phyloP scores from a whole-genome alignment of 1,140 invertebrate genomes.

The Drosophila bocqueti region DNA sequence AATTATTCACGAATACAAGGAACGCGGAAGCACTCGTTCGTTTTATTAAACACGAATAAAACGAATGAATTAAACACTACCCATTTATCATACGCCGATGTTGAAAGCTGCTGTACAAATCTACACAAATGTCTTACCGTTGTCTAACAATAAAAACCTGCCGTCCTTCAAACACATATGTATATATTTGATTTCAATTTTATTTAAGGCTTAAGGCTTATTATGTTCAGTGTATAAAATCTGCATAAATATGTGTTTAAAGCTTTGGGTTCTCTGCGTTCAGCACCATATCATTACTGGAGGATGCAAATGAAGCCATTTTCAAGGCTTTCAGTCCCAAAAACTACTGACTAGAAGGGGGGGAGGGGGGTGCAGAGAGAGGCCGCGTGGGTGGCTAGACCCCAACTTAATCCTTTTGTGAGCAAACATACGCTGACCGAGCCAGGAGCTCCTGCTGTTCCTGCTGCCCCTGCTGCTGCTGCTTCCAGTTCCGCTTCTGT shows the following conservation, averaged over 20 bases:
- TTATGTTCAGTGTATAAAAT: conserved; percentile 17
- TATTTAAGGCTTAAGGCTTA: not conserved
- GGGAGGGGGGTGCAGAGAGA: not conserved
- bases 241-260: conserved; percentile 32
- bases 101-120: not conserved
- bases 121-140: not conserved
- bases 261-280: conserved; percentile 5
- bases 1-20: no score
- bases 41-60: no score
- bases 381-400: not conserved
- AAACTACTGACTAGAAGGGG: conserved; percentile 14
- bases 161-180: no score
- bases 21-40: no score
- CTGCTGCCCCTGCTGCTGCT: conserved; percentile 8
- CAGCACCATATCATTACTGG: conserved; percentile 50
- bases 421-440: conserved; percentile 66
- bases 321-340: conserved; percentile 29
- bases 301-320: conserved; percentile 70
- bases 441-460: conserved; percentile 10
- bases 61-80: no score
- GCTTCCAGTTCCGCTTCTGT: conserved; percentile 13
- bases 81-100: no score
- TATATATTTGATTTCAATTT: not conserved
- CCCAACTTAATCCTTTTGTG: conserved; percentile 77
- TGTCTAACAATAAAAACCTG: not conserved